These are phyloP conservation scores for Apogon talboti DNA, from an alignment of 2,797 vertebrate species.

Conservation along the genomic window DNA sequence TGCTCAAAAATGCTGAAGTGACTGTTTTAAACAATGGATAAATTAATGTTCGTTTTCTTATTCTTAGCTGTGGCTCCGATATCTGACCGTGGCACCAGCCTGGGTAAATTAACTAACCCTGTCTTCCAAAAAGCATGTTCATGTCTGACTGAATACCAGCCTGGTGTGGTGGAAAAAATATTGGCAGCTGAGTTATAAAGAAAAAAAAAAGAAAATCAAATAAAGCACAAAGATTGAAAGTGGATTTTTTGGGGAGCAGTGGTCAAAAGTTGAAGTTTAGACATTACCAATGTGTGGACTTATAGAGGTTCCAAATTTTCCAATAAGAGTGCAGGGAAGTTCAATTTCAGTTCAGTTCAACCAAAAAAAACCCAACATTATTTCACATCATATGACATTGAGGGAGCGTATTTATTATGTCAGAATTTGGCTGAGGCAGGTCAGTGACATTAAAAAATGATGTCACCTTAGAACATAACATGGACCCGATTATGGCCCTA, in stretches of 20 bases:
- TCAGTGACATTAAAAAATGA: background rate
- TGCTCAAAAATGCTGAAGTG: conserved; percentile 51
- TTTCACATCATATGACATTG: no score
- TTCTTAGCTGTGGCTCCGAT: conserved; percentile 27
- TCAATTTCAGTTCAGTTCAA: no score
- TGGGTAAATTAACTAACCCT: conserved; percentile 29
- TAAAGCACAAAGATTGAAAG: background rate
- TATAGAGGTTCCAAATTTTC: no score
- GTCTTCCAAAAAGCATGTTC: background rate
- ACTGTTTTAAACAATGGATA: conserved; percentile 64
- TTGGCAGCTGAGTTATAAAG: background rate
- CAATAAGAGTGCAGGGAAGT: no score
- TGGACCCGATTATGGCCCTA: background rate
- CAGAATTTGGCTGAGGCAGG: no score
- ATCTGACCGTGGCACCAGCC: conserved; percentile 37
- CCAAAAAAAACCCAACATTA: no score
- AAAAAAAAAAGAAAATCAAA: background rate
- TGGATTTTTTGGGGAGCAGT: no score
- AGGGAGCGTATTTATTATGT: no score
- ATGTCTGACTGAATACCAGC: background rate
- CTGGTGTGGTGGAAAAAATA: background rate
- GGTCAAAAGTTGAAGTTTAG: no score
- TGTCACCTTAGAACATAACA: conserved; percentile 1
- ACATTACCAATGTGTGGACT: no score
- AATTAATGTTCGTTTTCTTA: conserved; percentile 40